These are phyloP conservation scores for Anoplopoma fimbria DNA, from an alignment of 2,113 vertebrate species.

Conservation along the genomic window DNA sequence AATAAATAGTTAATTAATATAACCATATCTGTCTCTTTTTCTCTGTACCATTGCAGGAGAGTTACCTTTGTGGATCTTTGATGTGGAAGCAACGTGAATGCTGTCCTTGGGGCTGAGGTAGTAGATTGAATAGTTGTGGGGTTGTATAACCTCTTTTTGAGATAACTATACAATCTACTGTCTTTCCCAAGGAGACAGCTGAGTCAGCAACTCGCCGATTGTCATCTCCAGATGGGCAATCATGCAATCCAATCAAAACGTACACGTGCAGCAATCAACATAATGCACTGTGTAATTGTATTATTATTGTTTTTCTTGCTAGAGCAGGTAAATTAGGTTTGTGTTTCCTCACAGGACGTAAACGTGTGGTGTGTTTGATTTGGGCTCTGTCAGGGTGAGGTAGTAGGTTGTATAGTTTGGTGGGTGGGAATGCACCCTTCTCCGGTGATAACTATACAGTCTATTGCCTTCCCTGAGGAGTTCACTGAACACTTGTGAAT, in stretches of 20 bases:
- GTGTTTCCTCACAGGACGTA: background rate
- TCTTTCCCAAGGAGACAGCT: slow-evolving; percentile 95
- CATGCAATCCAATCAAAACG: slow-evolving; percentile 41
- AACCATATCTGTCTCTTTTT: slow-evolving; percentile 43
- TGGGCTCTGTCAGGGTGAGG: slow-evolving; percentile 87
- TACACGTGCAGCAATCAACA: slow-evolving; percentile 8
- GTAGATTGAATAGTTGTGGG: slow-evolving; percentile 98
- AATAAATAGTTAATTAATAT: slow-evolving; percentile 12
- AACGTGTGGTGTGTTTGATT: slow-evolving; percentile 34
- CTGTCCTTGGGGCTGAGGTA: slow-evolving; percentile 96
- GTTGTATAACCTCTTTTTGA: slow-evolving; percentile 86
- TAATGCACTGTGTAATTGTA: slow-evolving; percentile 17
- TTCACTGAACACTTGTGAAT: slow-evolving; percentile 67
- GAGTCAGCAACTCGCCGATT: slow-evolving; percentile 68
- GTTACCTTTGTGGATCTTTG: slow-evolving; percentile 47
- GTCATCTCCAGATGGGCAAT: slow-evolving; percentile 52
- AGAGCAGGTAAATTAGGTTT: slow-evolving; percentile 9
- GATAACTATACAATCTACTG: slow-evolving; percentile 98
- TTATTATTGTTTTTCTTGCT: slow-evolving; percentile 4
- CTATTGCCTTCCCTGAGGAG: slow-evolving; percentile 94
- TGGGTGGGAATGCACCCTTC: slow-evolving; percentile 90
- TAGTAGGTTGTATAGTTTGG: slow-evolving; percentile 98
- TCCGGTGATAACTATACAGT: slow-evolving; percentile 97
- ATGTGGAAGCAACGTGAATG: slow-evolving; percentile 65
- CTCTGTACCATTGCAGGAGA: slow-evolving; percentile 68